Evolutionary conservation across 64 coral and sea anemone species (phyloP), one percentile per base, ranked within the genome.

Genomic region (Catalaphyllia jardinei): DNA sequence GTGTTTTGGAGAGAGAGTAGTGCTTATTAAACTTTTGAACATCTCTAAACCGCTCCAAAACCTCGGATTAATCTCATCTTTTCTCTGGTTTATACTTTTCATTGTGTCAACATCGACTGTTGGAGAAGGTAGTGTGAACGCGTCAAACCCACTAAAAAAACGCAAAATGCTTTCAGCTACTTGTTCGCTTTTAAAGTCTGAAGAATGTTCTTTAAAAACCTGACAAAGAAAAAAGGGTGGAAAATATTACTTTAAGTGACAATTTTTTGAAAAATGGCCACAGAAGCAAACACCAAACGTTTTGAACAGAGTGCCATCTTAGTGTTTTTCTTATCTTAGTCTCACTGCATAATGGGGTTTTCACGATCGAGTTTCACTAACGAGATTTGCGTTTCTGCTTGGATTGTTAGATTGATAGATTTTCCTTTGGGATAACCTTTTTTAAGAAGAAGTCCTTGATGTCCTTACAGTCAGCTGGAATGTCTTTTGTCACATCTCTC

Each of bases 391-490:
- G 42, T 46, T 46, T 46, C 6, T 6, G 5, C 42, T 46, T 7
- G 42, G 33, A 35, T 35, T 35, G 33, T 3, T 46, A 46, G 42
- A 46, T 46, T 46, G 24, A 65, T 46, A 5, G 7, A 46, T 46
- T 4, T 5, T 3, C 7, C 42, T 46, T 46, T 46, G 42, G 0
- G 42, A 46, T 46, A 7, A 94, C 93, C 63, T 87, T 91, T 59
- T 94, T 91, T 35, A 94, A 55, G 39, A 94, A 91, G 84, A 91
- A 94, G 15, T 94, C 93, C 8, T 91, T 94, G 5, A 91, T 67
- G 57, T 75, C 87, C 10, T 52, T 49, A 54, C 89, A 94, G 14
- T 77, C 93, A 27, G 19, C 7, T 35, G 93, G 93, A 30, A 94
- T 31, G 6, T 39, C 69, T 15, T 88, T 77, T 17, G 62, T 60